These are phyloP conservation scores for Lemur catta DNA, from an alignment of 2,797 vertebrate genomes.

Conservation along the genomic window DNA sequence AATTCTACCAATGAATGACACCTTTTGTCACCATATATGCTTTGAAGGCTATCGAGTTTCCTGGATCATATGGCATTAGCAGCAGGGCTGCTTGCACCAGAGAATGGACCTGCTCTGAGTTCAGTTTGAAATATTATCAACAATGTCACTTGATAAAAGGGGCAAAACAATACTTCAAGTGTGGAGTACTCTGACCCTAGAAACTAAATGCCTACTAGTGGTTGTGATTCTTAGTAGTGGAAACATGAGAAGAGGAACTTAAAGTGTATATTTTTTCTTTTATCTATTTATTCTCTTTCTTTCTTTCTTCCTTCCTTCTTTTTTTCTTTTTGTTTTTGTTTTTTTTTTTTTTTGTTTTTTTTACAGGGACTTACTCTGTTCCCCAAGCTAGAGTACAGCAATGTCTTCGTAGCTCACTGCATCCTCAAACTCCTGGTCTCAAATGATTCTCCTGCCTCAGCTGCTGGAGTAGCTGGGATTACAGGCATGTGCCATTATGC, in stretches of 20 bases:
- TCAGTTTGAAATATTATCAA: not conserved
- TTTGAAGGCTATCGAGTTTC: not conserved
- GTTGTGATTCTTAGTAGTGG: not conserved
- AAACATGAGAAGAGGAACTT: not conserved
- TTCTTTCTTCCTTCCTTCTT: too few species aligned
- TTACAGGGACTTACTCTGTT: too few species aligned
- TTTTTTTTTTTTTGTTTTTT: too few species aligned
- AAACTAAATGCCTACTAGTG: not conserved
- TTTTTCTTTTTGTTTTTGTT: not conserved
- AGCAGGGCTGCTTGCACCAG: not conserved
- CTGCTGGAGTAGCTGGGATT: too few species aligned
- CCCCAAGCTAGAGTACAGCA: too few species aligned
- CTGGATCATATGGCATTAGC: not conserved
- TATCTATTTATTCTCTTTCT: not conserved
- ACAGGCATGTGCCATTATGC: too few species aligned
- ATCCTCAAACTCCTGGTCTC: too few species aligned
- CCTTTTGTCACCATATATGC: not conserved
- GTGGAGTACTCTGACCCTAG: not conserved
- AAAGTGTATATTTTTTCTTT: not conserved
- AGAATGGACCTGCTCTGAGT: not conserved
- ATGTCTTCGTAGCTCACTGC: too few species aligned
- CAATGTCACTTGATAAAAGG: not conserved
- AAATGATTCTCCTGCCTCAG: too few species aligned
- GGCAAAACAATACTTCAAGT: not conserved
- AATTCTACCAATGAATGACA: not conserved